Conservation (phyloP, 2,113 vertebrate species). For the Ciconia stormi region DNA sequence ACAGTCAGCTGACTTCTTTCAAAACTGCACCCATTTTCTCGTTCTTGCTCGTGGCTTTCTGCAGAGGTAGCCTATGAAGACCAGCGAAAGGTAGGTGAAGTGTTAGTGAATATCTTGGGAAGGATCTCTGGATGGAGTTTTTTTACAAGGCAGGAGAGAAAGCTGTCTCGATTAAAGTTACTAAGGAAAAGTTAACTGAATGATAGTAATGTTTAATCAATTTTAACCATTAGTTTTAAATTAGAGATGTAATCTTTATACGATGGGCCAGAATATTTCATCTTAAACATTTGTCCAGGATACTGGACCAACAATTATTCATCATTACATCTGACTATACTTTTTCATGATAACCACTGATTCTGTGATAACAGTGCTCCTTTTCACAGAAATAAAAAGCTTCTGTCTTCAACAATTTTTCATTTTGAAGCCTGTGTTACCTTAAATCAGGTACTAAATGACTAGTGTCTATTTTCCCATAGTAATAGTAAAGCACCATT, state of each 20-base stretch:
- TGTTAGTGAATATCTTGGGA: neutral
- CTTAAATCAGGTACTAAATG: slow-evolving; percentile 37
- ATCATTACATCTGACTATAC: neutral
- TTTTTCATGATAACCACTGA: neutral
- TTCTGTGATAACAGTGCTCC: neutral
- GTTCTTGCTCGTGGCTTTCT: neutral
- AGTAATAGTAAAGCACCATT: slow-evolving; percentile 5
- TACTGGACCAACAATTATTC: neutral
- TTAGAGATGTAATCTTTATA: neutral
- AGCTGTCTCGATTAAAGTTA: neutral
- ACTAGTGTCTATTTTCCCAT: neutral
- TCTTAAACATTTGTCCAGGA: neutral
- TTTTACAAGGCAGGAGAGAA: neutral
- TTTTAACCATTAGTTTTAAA: neutral
- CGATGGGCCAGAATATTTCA: neutral
- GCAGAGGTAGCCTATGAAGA: neutral
- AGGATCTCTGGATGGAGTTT: neutral
- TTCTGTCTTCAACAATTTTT: neutral
- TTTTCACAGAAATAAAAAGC: neutral
- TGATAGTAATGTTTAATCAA: neutral
- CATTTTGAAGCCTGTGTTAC: neutral
- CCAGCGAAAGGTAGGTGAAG: neutral
- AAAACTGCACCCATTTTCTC: neutral
- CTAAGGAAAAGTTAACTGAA: neutral
- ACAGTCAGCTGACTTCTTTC: neutral